Base-by-base conservation (phyloP, 2,888 invertebrate species). In the Willowsia nigromaculata region DNA sequence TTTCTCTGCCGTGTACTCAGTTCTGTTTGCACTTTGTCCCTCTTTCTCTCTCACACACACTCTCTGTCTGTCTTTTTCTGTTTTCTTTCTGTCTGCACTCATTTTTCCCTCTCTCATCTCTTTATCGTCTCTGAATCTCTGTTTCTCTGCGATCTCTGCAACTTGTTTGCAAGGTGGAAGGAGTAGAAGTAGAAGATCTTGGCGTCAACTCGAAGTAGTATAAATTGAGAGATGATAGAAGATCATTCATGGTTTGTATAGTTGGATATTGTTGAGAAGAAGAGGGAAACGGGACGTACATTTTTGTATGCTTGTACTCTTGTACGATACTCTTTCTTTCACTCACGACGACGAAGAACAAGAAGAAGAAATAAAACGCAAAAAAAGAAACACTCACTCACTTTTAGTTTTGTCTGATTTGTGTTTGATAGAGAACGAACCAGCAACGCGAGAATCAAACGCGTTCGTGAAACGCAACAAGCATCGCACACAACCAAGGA, bases 391-490 rank as follows among this genome's bases (percentile, higher is more conserved):
- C 74, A 74, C 83, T 88, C 88, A 82, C 81, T 87, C 86, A 81
- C 86, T 86, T 65, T n/a, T 74, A 33, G 53, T 30, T 74, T 37
- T 86, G 56, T 80, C 85, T 76, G 59, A 62, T 85, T 80, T 47
- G 6, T 76, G 43, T 80, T 85, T 74, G 59, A 62, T 25, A 65
- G 85, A 86, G 85, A 86, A 86, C 62, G 76, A 86, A 80, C 85
- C 71, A 84, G 43, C 74, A 78, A 78, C 56, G 53, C 78, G 78
- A 80, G 78, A 80, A 80, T 80, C 62, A 81, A 81, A 81, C 87
- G 87, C 68, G 62, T 59, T 27, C 74, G 65, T 25, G 83, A 83
- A 81, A 87, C 83, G 88, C 84, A 88, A 84, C 88, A 88, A 83
- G 84, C 88, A 59, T 62, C 81, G 25, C 62, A 80, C 78, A 80